Base-by-base conservation (phyloP, 2,797 vertebrate species). In the Pangasius mekongensis region DNA sequence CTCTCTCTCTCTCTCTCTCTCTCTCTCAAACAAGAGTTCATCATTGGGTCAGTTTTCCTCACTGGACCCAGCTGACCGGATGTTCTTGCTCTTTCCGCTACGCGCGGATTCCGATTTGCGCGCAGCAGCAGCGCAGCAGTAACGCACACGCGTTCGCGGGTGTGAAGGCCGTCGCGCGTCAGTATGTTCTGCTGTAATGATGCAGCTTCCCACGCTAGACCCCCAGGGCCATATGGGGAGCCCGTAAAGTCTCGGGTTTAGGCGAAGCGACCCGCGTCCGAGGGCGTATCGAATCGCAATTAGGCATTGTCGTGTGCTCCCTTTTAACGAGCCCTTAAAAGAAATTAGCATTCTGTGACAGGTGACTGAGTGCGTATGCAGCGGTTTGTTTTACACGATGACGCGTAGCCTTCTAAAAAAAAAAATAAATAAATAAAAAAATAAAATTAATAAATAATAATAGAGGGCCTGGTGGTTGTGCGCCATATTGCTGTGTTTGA, bases 281-380 rank as follows among this genome's bases (percentile, higher is more conserved):
- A 94, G 93, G 94, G 95, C 94, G 94, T 94, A 94, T 92, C 95
- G 95, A 95, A 95, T 95, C 95, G 94, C 95, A 96, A 95, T 96
- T 95, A 96, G 95, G 94, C 92, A 94, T 96, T 96, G 95, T 95
- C 94, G 89, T 94, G 93, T 96, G 85, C 95, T 93, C 93, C 93
- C 93, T 93, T 94, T 94, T 89, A 88, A 90, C 77, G 73, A 62
- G 86, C 82, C 64, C 84, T 90, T 92, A 83, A 87, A 87, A 88
- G 85, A 89, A 87, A 89, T 89, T 81, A 88, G 91, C 90, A 88
- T 91, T 89, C 86, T 54, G 77, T 90, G 91, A 91, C 91, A 92
- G 91, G 91, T 92, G 91, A 91, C 87, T 91, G 86, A 89, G 85
- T 86, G 89, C 85, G 76, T 83, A 78, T 89, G 83, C 80, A 87